A percentile compares a stretch with the other conserved stretches of the same genome.
Evolutionary conservation across 2,113 vertebrate species (phyloP).

Genomic region (Patagioenas fasciata): DNA sequence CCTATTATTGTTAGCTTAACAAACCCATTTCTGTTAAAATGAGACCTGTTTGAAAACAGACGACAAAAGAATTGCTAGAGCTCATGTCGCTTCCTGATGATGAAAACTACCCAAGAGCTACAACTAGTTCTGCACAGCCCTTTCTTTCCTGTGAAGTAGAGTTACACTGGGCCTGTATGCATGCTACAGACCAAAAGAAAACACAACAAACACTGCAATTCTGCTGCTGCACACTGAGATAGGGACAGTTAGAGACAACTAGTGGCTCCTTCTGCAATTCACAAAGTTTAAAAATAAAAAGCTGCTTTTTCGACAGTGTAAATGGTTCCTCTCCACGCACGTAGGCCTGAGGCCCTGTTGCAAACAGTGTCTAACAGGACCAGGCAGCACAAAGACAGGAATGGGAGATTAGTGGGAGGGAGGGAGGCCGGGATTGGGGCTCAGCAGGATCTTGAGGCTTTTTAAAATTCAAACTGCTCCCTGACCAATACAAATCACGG

Average conservation of each 20-base stretch:
- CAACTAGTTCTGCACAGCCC: conserved; percentile 56
- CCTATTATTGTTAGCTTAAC: neutral
- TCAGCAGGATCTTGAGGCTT: conserved; percentile 82
- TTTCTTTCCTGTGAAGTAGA: conserved; percentile 43
- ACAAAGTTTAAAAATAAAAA: conserved; percentile 53
- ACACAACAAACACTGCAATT: neutral
- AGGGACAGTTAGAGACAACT: conserved; percentile 37
- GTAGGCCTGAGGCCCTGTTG: conserved; percentile 75
- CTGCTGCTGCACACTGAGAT: neutral
- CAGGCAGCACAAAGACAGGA: conserved; percentile 86
- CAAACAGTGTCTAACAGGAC: conserved; percentile 79
- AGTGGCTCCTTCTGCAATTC: conserved; percentile 17
- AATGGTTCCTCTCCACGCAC: conserved; percentile 47
- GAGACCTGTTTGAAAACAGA: neutral
- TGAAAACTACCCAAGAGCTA: conserved; percentile 67
- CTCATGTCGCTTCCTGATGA: conserved; percentile 62
- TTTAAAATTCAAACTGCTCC: conserved; percentile 85
- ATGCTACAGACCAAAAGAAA: neutral
- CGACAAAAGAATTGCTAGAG: neutral
- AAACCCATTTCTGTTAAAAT: neutral
- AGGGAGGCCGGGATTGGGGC: conserved; percentile 80
- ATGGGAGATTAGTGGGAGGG: conserved; percentile 81
- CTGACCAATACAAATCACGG: conserved; percentile 81
- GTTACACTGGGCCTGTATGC: neutral
- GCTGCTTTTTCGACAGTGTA: conserved; percentile 43